Evolutionary conservation across 2,113 vertebrate genomes (phyloP), one percentile per base, ranked within the genome.

Genomic region (Myiozetetes cayanensis): DNA sequence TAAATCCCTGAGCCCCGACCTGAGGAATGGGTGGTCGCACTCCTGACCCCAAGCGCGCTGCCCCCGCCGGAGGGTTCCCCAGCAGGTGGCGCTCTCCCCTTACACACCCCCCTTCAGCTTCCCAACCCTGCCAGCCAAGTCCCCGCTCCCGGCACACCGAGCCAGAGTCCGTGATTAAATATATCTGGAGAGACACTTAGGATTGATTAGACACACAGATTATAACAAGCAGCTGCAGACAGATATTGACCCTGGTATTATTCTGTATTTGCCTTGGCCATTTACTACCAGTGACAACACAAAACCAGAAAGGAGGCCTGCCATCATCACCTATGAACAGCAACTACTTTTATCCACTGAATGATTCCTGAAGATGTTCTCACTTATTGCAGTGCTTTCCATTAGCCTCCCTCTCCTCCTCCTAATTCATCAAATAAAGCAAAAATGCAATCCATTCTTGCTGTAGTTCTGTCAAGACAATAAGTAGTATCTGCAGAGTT

Each of bases 21-120:
- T 3, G 20, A 12, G 19, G 23, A 52, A 84, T 2, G 0, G 1
- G 0, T 5, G 77, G n/a, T 0, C 0, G 0, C 46, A n/a, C 1
- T 7, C 25, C 10, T 8, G 28, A 83, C 30, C 31, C 4, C 44
- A 53, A 39, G 50, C 0, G 12, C 19, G 9, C 25, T 33, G 46
- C 16, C 62, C 21, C 7, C 49, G 67, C 30, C 2, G 0, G 9
- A 9, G 27, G 7, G 13, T 5, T n/a, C 72, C 46, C 92, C 96
- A 77, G 91, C 37, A 97, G 96, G 58, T 79, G 95, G 95, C 90
- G 89, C 93, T 87, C 85, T 65, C 35, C 27, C 77, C 83, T 12
- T 0, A 62, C 58, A 88, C 59, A 82, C 8, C 28, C 24, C 21
- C 5, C 27, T 27, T 6, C 28, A 3, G 22, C 18, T 24, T n/a